phyloP scores from a whole-genome alignment of 2,113 vertebrate species.

The Gallinago paraguaiae region DNA sequence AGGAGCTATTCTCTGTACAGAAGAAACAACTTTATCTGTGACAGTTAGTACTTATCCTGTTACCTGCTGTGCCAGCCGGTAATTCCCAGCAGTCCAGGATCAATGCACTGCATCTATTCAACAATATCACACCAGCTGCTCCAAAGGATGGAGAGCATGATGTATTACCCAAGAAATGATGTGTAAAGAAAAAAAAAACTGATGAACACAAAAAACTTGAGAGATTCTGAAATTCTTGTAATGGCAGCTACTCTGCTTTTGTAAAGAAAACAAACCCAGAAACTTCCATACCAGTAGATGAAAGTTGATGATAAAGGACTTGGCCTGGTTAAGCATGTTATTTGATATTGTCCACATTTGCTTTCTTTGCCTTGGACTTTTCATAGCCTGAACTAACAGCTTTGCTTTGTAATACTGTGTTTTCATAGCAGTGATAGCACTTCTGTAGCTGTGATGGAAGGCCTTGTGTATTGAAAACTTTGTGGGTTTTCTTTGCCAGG shows the following conservation, averaged over 20 bases:
- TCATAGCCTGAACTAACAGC: not conserved
- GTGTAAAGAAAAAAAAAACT: not conserved
- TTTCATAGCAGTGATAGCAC: not conserved
- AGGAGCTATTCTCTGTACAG: not conserved
- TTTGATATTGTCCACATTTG: not conserved
- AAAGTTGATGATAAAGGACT: not conserved
- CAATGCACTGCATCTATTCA: not conserved
- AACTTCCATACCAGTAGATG: not conserved
- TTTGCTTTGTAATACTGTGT: not conserved
- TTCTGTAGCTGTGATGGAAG: not conserved
- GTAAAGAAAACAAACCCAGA: not conserved
- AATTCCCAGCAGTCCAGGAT: conserved; percentile 29
- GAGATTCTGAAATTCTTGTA: not conserved
- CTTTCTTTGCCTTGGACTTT: not conserved
- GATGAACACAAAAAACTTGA: not conserved
- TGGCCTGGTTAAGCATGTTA: not conserved
- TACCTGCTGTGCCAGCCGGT: not conserved
- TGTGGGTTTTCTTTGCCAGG: not conserved
- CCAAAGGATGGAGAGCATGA: not conserved
- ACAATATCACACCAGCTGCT: not conserved
- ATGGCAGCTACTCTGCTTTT: not conserved
- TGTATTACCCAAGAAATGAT: conserved; percentile 4
- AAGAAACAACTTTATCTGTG: not conserved
- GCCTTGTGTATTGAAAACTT: not conserved
- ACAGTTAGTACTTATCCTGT: conserved; percentile 1